Conservation (phyloP, 2,888 invertebrate genomes). For the Glyphotaelius pellucidus region DNA sequence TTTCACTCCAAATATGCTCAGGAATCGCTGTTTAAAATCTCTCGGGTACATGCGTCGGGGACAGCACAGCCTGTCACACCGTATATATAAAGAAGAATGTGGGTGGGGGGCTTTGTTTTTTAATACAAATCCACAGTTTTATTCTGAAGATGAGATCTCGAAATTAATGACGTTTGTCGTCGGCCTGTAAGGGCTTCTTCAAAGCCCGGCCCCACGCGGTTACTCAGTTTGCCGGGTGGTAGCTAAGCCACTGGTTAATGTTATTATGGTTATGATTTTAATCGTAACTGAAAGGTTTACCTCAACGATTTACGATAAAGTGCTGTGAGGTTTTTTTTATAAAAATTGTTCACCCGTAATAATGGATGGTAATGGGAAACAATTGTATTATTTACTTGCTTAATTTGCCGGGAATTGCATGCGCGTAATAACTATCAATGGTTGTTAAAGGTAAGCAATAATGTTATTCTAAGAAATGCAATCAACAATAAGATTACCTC, state of each 20-base stretch:
- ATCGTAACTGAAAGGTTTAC: background rate
- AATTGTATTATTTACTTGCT: background rate
- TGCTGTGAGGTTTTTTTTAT: background rate
- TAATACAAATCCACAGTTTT: no score
- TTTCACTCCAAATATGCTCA: no score
- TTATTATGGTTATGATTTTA: background rate
- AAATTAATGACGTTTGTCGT: no score
- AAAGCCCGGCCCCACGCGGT: background rate
- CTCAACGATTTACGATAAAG: background rate
- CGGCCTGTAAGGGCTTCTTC: background rate
- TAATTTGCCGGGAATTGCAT: background rate
- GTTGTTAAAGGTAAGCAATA: background rate
- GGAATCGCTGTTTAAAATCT: no score
- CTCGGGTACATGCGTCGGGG: no score
- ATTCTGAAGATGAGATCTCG: no score
- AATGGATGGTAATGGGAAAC: background rate
- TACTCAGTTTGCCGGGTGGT: background rate
- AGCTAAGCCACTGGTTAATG: background rate
- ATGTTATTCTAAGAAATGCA: background rate
- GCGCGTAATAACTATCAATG: no score
- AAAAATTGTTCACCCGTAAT: background rate
- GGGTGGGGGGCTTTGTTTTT: no score
- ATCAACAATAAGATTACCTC: background rate
- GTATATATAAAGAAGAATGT: no score
- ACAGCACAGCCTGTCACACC: no score